Evolutionary conservation across 2,888 invertebrate genomes (phyloP).

Genomic region (Plagiodera versicolora): DNA sequence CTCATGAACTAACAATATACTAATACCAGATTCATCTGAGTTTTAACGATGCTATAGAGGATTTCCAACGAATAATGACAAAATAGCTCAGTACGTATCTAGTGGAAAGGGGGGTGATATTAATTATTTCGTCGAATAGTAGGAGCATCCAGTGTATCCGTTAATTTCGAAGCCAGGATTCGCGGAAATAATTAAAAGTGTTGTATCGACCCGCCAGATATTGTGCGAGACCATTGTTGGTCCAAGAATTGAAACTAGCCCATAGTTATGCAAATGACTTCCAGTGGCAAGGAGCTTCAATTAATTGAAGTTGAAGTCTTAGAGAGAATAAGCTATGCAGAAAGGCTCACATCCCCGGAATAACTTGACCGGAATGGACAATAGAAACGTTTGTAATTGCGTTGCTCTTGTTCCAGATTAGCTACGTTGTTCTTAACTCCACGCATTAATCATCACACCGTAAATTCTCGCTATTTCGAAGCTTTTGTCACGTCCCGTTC

Average conservation of each 20-base stretch:
- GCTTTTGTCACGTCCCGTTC: slow-evolving; percentile 21
- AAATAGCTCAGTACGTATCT: neutral
- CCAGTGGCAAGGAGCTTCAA: slow-evolving; percentile 40
- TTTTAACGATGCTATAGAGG: neutral
- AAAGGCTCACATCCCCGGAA: slow-evolving; percentile 41
- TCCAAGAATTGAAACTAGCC: slow-evolving; percentile 38
- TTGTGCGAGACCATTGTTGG: slow-evolving; percentile 39
- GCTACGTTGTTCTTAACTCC: slow-evolving; percentile 38
- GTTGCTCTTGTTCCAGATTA: slow-evolving; percentile 33
- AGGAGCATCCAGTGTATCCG: slow-evolving; percentile 2
- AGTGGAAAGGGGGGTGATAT: neutral
- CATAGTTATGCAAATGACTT: slow-evolving; percentile 44
- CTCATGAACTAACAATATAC: too few species aligned
- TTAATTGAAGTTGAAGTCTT: slow-evolving; percentile 43
- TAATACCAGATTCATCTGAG: neutral
- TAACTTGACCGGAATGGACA: slow-evolving; percentile 45
- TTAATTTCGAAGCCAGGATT: slow-evolving; percentile 17
- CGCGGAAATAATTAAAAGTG: slow-evolving; percentile 26
- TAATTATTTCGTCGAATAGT: neutral
- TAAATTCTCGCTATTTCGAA: slow-evolving; percentile 33
- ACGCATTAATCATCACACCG: slow-evolving; percentile 36
- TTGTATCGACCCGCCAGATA: slow-evolving; percentile 34
- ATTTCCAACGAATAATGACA: neutral
- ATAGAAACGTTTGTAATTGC: slow-evolving; percentile 40
- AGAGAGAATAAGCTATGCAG: slow-evolving; percentile 39